These are phyloP conservation scores for Todus mexicanus DNA, from an alignment of 2,797 vertebrate genomes.

Conservation along the genomic window DNA sequence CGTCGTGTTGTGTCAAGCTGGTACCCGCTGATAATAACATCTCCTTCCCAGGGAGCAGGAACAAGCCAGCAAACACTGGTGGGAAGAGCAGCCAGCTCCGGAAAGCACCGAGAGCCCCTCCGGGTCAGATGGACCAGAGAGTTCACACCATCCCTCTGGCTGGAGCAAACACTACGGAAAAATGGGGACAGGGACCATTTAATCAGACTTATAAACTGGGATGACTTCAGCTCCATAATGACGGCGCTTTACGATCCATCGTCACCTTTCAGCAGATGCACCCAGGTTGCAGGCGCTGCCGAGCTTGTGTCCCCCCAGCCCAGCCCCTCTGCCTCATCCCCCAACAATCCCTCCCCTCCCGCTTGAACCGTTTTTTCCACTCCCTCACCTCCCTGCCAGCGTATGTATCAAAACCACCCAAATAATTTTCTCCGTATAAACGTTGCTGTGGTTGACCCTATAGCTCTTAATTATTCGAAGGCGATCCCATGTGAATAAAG, in stretches of 20 bases:
- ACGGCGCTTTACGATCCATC: neutral
- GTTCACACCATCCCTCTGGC: rapidly evolving
- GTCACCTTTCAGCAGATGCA: neutral
- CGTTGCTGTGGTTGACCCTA: neutral
- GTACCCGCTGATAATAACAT: neutral
- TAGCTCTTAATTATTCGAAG: neutral
- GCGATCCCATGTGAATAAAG: neutral
- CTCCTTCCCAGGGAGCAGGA: neutral
- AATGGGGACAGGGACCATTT: neutral
- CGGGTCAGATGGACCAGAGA: rapidly evolving
- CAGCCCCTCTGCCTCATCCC: neutral
- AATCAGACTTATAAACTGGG: neutral
- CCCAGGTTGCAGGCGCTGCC: neutral
- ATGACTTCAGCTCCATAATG: neutral
- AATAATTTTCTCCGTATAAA: neutral
- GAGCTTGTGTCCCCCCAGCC: neutral
- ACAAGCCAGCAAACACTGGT: neutral
- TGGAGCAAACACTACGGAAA: neutral
- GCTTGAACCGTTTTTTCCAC: neutral
- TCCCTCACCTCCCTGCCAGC: neutral
- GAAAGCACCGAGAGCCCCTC: neutral
- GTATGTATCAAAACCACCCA: neutral
- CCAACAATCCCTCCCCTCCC: neutral
- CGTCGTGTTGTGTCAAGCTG: neutral
- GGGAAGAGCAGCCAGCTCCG: neutral